A percentile compares a stretch with the other conserved stretches of the same genome.
Evolutionary conservation across 2,113 vertebrate genomes (phyloP).

Genomic region (Dolichallabes microphthalmus): DNA sequence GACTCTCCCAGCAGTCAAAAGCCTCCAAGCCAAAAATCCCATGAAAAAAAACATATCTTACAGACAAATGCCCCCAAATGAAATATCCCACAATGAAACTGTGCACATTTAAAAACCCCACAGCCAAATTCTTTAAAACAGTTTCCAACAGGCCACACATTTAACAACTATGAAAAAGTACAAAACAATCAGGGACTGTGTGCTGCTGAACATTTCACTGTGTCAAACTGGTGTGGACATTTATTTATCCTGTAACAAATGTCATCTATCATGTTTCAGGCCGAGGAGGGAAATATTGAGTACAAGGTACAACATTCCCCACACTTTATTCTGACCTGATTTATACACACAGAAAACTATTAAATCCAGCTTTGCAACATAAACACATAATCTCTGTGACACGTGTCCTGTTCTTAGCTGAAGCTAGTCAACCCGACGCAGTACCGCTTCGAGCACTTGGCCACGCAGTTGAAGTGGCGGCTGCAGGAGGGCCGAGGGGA

Average conservation of each 20-base stretch:
- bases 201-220: background rate
- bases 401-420: slow-evolving; percentile 68
- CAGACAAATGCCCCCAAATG: background rate
- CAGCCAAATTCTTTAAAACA: background rate
- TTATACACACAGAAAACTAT: background rate
- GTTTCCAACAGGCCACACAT: background rate
- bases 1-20: background rate
- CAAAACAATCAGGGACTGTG: too few species aligned
- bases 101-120: background rate
- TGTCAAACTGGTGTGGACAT: background rate
- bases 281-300: slow-evolving; percentile 97
- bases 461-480: slow-evolving; percentile 97
- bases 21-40: background rate
- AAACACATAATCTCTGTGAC: background rate
- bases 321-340: background rate
- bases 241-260: background rate
- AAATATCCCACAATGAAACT: background rate
- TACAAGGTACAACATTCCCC: slow-evolving; percentile 82
- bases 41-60: background rate
- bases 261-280: slow-evolving; percentile 72
- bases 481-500: slow-evolving; percentile 94
- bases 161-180: background rate
- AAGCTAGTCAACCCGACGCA: slow-evolving; percentile 95
- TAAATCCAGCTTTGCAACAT: background rate
- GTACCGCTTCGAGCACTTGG: slow-evolving; percentile 94